phyloP scores from a whole-genome alignment of 2,113 vertebrate species.

The Noturus placidus region DNA sequence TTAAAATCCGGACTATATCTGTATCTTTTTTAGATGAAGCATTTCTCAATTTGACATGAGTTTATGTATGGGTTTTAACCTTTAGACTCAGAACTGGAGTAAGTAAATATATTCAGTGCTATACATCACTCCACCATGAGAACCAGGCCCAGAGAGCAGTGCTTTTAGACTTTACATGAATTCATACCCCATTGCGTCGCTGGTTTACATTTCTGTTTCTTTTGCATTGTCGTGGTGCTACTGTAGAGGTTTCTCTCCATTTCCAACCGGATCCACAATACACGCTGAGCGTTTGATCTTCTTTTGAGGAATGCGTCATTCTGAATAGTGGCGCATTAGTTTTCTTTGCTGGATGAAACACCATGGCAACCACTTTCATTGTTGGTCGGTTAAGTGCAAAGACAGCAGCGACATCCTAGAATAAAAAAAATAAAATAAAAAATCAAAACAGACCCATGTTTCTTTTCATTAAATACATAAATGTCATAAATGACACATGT shows the following conservation, averaged over 20 bases:
- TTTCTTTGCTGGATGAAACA: constrained; percentile 9
- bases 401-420: constrained; percentile 29
- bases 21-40: background rate
- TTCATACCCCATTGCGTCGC: background rate
- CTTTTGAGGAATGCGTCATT: background rate
- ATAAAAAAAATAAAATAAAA: background rate
- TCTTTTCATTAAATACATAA: constrained; percentile 2
- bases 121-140: background rate
- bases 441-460: background rate
- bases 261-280: background rate
- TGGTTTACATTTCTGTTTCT: background rate
- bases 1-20: background rate
- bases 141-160: background rate
- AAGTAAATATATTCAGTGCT: background rate
- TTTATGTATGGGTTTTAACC: background rate
- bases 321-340: background rate
- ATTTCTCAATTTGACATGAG: background rate
- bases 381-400: constrained; percentile 5
- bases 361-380: constrained; percentile 39
- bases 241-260: background rate
- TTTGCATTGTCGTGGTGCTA: background rate
- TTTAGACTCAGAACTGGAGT: background rate
- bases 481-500: background rate
- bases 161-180: background rate
- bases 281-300: too few relatives aligned